Evolutionary conservation across 2,888 invertebrate species (phyloP).

Genomic region (Rambutsinella grinnellia): DNA sequence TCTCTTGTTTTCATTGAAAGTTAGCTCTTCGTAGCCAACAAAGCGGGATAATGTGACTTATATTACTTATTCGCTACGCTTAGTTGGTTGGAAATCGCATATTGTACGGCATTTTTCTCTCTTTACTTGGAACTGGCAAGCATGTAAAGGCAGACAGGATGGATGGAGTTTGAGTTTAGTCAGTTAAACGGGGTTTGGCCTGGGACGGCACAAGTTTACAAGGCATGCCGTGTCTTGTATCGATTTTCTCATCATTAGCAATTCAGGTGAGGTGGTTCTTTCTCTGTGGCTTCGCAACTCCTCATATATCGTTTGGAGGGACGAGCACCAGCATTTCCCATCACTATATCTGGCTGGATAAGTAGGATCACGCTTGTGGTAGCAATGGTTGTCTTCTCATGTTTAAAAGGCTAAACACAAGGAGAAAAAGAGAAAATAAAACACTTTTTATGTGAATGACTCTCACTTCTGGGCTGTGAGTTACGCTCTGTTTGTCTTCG

Average conservation of each 20-base stretch:
- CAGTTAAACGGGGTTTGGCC: neutral
- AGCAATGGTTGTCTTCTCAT: constrained; percentile 11
- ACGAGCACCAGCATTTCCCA: neutral
- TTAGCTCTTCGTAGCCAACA: neutral
- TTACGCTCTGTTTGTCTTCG: constrained; percentile 41
- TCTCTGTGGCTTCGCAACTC: neutral
- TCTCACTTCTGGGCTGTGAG: constrained; percentile 15
- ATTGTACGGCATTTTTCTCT: neutral
- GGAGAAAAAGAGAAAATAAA: constrained; percentile 27
- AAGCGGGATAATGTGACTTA: neutral
- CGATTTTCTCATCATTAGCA: constrained; percentile 54
- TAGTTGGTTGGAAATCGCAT: neutral
- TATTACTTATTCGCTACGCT: neutral
- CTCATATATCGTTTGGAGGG: neutral
- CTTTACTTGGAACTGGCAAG: neutral
- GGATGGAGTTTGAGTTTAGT: neutral
- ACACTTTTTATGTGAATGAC: constrained; percentile 40
- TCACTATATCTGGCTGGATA: neutral
- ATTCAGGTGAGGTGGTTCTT: constrained; percentile 44
- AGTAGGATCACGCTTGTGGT: neutral
- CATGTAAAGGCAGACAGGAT: neutral
- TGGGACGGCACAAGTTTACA: neutral
- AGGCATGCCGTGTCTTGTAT: constrained; percentile 19
- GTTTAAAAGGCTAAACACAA: constrained; percentile 34
- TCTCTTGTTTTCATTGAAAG: too few species aligned